These are phyloP conservation scores for Trichonephila clavata DNA, from an alignment of 1,140 invertebrate genomes.

Conservation along the genomic window DNA sequence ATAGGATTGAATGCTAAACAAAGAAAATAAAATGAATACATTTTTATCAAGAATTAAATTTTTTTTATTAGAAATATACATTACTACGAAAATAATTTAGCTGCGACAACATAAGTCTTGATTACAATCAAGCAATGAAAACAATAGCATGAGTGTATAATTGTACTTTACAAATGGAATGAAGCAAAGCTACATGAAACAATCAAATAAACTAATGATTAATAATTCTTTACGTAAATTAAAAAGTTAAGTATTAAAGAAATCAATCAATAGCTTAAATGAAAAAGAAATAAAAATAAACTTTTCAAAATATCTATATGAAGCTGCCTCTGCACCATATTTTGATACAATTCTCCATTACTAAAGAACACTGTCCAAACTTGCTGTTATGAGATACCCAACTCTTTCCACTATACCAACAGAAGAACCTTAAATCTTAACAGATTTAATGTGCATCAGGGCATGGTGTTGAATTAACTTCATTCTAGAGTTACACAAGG, in stretches of 20 bases:
- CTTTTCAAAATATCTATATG: too few relatives aligned
- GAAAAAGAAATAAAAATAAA: too few relatives aligned
- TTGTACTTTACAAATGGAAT: slow-evolving; percentile 41
- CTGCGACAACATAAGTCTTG: slow-evolving; percentile 36
- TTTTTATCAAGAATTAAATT: background rate
- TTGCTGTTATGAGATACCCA: too few relatives aligned
- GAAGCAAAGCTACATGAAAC: slow-evolving; percentile 21
- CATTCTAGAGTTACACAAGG: too few relatives aligned
- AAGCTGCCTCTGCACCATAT: too few relatives aligned
- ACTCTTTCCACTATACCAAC: too few relatives aligned
- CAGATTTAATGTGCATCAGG: too few relatives aligned
- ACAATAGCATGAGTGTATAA: background rate
- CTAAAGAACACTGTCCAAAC: too few relatives aligned
- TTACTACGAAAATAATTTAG: slow-evolving; percentile 51
- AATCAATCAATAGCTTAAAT: too few relatives aligned
- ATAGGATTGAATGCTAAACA: background rate
- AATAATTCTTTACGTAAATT: background rate
- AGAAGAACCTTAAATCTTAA: too few relatives aligned
- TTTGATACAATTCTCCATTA: too few relatives aligned
- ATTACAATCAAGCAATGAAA: background rate
- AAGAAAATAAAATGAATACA: background rate
- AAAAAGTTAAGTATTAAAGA: background rate
- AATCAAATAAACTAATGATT: background rate
- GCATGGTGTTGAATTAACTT: too few relatives aligned
- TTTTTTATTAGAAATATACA: slow-evolving; percentile 53